Percentiles rank a stretch among this genome's conserved stretches.
Conservation (phyloP, 2,113 vertebrate species). For the Malurus alboscapulatus region DNA sequence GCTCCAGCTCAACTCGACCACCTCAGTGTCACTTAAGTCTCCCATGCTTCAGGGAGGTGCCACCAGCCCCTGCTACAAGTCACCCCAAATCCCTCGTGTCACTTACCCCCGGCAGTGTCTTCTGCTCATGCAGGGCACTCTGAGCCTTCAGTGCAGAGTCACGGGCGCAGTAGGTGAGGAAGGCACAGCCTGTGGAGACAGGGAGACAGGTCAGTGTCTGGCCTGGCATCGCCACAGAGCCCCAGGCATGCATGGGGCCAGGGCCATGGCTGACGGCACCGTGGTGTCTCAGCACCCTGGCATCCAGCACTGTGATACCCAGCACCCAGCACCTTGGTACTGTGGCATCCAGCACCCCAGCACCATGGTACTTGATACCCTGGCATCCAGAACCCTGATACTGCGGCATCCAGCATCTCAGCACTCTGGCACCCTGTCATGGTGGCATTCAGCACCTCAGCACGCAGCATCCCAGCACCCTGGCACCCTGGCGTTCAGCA, state of each 20-base stretch:
- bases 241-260: rapidly evolving
- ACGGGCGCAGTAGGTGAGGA: conserved; percentile 61
- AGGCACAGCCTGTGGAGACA: conserved; percentile 46
- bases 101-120: conserved; percentile 59
- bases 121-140: conserved; percentile 57
- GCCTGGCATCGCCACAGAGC: neutral
- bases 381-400: neutral
- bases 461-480: neutral
- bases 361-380: neutral
- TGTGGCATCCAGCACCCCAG: neutral
- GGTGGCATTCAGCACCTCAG: neutral
- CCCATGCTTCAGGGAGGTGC: rapidly evolving
- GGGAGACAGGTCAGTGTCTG: neutral
- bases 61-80: neutral
- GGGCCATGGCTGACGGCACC: rapidly evolving
- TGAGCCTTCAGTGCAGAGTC: conserved; percentile 57
- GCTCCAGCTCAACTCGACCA: neutral
- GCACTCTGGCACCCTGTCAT: neutral
- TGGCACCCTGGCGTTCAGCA: neutral
- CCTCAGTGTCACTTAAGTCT: neutral
- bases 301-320: neutral
- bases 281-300: neutral
- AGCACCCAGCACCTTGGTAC: neutral
- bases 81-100: rapidly evolving
- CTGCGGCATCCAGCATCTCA: neutral